phyloP scores from a whole-genome alignment of 2,113 vertebrate species.

The Dromaius novaehollandiae region DNA sequence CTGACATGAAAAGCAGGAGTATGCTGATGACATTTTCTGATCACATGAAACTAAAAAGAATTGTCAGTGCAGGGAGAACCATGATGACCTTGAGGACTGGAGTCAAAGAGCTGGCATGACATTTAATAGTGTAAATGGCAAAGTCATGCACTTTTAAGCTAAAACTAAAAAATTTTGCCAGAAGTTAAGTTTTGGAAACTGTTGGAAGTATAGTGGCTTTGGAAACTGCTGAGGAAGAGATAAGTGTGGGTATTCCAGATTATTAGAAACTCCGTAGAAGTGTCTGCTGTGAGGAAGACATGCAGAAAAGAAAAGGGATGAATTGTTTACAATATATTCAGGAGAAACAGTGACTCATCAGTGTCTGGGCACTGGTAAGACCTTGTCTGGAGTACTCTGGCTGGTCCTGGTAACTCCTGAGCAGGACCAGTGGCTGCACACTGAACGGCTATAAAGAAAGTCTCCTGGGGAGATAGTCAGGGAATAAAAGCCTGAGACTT shows the following conservation, averaged over 20 bases:
- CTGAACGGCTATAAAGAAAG: not conserved
- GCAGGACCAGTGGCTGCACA: not conserved
- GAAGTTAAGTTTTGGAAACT: not conserved
- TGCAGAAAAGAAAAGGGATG: not conserved
- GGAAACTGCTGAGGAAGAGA: not conserved
- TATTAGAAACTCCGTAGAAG: not conserved
- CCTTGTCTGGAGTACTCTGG: not conserved
- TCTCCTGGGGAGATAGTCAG: not conserved
- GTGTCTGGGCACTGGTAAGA: not conserved
- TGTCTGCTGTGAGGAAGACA: rapidly evolving
- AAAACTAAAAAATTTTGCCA: not conserved
- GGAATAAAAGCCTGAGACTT: not conserved
- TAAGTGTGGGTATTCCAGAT: not conserved
- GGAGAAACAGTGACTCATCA: not conserved
- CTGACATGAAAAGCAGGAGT: not conserved
- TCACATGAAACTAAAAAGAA: not conserved
- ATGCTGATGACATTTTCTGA: not conserved
- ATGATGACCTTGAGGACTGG: not conserved
- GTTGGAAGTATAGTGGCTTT: not conserved
- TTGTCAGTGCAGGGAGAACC: not conserved
- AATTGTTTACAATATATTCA: not conserved
- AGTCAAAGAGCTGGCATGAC: not conserved
- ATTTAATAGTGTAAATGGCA: not conserved
- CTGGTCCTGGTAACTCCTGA: not conserved
- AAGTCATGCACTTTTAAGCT: not conserved